Conservation (phyloP, 2,113 vertebrate species). For the Cyanoliseus patagonus region DNA sequence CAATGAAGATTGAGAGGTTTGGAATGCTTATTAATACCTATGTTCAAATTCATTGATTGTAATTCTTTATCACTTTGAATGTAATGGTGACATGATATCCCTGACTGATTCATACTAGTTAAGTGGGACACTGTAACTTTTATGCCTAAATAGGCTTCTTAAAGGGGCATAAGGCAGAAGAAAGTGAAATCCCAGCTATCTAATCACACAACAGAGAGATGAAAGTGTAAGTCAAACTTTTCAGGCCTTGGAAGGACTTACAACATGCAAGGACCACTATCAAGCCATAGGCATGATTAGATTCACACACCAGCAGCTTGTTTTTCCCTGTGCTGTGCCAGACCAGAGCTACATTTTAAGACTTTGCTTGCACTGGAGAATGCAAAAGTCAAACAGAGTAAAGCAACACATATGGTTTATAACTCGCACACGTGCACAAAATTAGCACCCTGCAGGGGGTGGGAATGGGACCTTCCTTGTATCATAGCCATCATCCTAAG, state of each 20-base stretch:
- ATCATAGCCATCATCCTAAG: background rate
- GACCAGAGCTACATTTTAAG: background rate
- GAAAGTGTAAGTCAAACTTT: background rate
- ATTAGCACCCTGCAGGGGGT: background rate
- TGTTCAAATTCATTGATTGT: background rate
- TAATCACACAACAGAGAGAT: background rate
- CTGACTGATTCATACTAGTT: background rate
- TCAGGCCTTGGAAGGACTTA: background rate
- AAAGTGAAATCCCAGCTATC: conserved; percentile 15
- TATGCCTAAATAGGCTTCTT: background rate
- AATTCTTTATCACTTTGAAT: background rate
- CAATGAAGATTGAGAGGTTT: background rate
- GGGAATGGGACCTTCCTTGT: background rate
- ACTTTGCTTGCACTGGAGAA: background rate
- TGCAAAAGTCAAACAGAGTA: background rate
- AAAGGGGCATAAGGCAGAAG: background rate
- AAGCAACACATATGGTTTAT: background rate
- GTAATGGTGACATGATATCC: background rate
- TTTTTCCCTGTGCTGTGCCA: background rate
- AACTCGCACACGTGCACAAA: background rate
- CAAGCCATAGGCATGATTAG: background rate
- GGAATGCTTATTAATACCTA: background rate
- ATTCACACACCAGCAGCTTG: background rate
- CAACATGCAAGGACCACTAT: background rate
- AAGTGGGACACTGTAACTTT: background rate